phyloP scores from a whole-genome alignment of 2,888 invertebrate genomes.

The Trissoscelio sp. region DNA sequence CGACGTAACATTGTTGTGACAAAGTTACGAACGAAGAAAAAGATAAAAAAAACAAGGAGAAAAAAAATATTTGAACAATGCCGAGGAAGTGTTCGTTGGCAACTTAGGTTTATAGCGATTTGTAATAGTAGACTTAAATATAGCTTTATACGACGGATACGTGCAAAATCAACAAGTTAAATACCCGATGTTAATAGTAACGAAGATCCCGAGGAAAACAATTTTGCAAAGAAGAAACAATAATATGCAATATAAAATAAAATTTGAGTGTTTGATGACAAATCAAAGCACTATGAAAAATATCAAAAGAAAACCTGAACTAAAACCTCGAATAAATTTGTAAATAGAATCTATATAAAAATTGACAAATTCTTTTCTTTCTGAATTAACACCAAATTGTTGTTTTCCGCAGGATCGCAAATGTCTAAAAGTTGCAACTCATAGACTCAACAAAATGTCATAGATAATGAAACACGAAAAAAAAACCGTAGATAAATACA shows the following conservation, averaged over 20 bases:
- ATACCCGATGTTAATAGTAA: constrained; percentile 28
- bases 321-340: constrained; percentile 16
- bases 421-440: constrained; percentile 55
- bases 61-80: constrained; percentile 33
- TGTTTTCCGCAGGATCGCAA: constrained; percentile 47
- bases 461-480: constrained; percentile 43
- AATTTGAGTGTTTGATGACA: not conserved
- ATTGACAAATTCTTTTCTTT: not conserved
- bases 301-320: constrained; percentile 38
- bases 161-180: constrained; percentile 52
- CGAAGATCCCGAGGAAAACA: constrained; percentile 38
- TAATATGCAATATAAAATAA: constrained; percentile 20
- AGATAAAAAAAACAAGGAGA: constrained; percentile 16
- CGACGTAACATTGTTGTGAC: constrained; percentile 19
- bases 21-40: constrained; percentile 21
- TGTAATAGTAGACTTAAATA: constrained; percentile 52
- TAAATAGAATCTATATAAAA: constrained; percentile 27
- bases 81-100: constrained; percentile 57
- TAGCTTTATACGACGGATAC: constrained; percentile 62
- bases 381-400: not conserved
- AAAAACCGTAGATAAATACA: constrained; percentile 60
- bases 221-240: not conserved
- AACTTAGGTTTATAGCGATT: constrained; percentile 61
- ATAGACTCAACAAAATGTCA: constrained; percentile 51
- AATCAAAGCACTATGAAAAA: constrained; percentile 44